phyloP scores from a whole-genome alignment of 23 tunicate species.

The Trididemnum miniatum region DNA sequence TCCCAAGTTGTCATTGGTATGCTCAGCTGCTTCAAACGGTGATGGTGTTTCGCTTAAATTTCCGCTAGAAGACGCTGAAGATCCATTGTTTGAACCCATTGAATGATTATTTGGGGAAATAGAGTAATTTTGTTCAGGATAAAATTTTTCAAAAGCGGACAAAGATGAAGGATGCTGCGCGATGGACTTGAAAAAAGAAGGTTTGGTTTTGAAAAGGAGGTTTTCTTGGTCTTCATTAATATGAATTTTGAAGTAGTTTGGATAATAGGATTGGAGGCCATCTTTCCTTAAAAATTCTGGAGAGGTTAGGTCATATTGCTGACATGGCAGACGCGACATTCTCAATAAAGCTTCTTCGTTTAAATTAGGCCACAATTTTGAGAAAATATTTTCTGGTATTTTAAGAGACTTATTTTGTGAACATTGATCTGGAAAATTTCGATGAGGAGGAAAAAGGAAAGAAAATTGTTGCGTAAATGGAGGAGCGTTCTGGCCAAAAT shows the following conservation, averaged over 20 bases:
- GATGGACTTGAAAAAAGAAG: neutral
- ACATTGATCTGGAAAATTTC: too few relatives aligned
- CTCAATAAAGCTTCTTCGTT: too few relatives aligned
- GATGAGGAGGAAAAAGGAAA: too few relatives aligned
- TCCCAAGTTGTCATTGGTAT: neutral
- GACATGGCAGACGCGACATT: neutral
- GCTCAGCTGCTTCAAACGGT: neutral
- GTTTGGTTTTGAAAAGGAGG: too few relatives aligned
- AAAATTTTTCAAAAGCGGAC: neutral
- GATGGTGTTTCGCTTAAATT: slow-evolving; percentile 3
- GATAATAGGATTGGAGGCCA: neutral
- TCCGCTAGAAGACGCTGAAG: slow-evolving; percentile 17
- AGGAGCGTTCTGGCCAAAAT: too few relatives aligned
- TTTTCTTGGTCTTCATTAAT: too few relatives aligned
- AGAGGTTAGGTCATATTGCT: neutral
- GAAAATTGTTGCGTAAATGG: too few relatives aligned
- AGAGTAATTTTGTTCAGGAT: neutral
- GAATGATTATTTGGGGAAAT: neutral
- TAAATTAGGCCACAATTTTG: neutral
- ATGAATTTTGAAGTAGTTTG: too few relatives aligned
- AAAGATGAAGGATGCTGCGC: neutral
- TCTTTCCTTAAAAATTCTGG: neutral
- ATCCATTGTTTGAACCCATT: neutral
- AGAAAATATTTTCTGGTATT: neutral
- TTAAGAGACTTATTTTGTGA: too few relatives aligned